Evolutionary conservation across 1,140 invertebrate genomes (phyloP), one percentile per base, ranked within the genome.

Genomic region (Papilio xuthus): DNA sequence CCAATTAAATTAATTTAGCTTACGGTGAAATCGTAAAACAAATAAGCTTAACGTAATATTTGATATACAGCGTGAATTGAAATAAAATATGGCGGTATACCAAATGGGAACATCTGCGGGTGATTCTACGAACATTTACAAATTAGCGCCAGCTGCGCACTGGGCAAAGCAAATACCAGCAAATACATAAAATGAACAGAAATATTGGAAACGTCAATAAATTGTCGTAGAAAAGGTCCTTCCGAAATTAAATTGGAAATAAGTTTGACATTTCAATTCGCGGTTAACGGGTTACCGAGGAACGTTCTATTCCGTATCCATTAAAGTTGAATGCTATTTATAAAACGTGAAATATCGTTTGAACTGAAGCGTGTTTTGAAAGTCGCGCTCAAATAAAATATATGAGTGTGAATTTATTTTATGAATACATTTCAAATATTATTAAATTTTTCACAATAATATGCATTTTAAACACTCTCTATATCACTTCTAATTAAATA

Each of bases 71-170:
- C 15, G 47, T 74, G 78, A 86, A 85, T 83, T 84, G 70, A 83
- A 81, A 42, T 84, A 81, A 88, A 80, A 85, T 84, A 85, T 82
- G 63, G 79, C 71, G 76, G 80, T 83, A 80, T 82, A 79, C 80
- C 83, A 84, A 79, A 78, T 75, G 73, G 77, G 81, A 78, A 83
- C 82, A 78, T 84, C 77, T 76, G 23, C 71, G 28, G 63, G 75
- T 69, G 79, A 83, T 87, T 82, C 82, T 41, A 73, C 81, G 83
- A 83, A 84, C 53, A 78, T 28, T 79, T 78, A 84, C 81, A 81
- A 82, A 83, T 84, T 75, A 70, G 41, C 69, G 78, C 75, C 85
- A 81, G 80, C 74, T 83, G 83, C 56, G 53, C n/a, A 2, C 32
- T 63, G 41, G 60, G 71, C 73, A 63, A 75, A n/a, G 53, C 32